Percentiles rank a stretch among this genome's conserved stretches.
Conservation (phyloP, 2,113 vertebrate species). For the Ginglymostoma cirratum region DNA sequence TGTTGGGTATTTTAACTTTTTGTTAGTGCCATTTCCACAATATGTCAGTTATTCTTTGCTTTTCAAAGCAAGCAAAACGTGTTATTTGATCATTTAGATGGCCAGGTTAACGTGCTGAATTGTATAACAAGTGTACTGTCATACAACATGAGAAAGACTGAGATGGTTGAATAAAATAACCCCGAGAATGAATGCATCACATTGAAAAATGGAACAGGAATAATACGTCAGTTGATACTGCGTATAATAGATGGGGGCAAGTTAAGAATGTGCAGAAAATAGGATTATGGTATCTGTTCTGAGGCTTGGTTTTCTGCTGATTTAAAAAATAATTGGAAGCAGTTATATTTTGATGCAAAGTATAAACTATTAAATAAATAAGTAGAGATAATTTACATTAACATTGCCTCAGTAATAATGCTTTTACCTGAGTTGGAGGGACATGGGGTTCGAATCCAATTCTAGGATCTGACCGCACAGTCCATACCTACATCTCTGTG, state of each 20-base stretch:
- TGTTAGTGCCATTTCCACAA: background rate
- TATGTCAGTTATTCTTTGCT: background rate
- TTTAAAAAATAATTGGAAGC: background rate
- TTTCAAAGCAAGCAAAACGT: background rate
- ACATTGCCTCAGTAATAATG: background rate
- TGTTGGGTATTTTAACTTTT: background rate
- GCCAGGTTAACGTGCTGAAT: background rate
- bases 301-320: background rate
- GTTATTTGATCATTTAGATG: background rate
- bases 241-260: background rate
- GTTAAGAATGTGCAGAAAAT: background rate
- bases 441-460: background rate
- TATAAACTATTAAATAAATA: background rate
- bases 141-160: background rate
- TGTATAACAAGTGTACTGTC: background rate
- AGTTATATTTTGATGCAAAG: background rate
- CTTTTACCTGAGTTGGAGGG: background rate
- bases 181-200: background rate
- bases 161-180: background rate
- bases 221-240: slow-evolving; percentile 3
- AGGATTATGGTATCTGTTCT: background rate
- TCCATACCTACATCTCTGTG: background rate
- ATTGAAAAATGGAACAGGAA: background rate
- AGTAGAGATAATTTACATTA: background rate
- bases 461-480: background rate